These are phyloP conservation scores for Lycorma delicatula DNA, from an alignment of 1,140 invertebrate species.

Conservation along the genomic window DNA sequence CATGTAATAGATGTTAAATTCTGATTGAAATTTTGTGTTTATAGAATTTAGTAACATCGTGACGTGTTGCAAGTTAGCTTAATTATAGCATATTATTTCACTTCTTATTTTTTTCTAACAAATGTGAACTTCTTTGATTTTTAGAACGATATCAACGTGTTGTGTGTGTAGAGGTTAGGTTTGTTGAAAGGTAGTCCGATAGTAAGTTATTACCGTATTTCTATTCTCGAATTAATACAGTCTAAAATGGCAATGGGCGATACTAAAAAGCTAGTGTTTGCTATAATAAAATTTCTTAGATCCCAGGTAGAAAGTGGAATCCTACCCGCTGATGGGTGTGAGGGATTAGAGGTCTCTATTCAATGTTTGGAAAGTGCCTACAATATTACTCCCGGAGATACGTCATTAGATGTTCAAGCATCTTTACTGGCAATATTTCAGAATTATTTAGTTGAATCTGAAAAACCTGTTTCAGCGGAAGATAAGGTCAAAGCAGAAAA, in stretches of 20 bases:
- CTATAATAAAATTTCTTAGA: slow-evolving; percentile 20
- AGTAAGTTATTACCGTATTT: too few species aligned
- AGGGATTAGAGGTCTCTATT: slow-evolving; percentile 74
- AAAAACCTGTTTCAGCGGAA: slow-evolving; percentile 38
- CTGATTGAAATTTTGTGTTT: too few species aligned
- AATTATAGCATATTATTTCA: too few species aligned
- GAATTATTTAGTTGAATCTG: slow-evolving; percentile 1
- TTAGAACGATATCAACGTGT: too few species aligned
- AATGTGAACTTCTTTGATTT: too few species aligned
- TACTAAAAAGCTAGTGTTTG: slow-evolving; percentile 18
- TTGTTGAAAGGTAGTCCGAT: too few species aligned
- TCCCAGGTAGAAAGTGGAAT: slow-evolving; percentile 14
- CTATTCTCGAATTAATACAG: too few species aligned
- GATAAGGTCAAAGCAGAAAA: slow-evolving; percentile 52
- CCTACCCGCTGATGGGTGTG: slow-evolving; percentile 49
- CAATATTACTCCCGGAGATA: slow-evolving; percentile 46
- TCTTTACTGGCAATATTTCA: slow-evolving; percentile 35
- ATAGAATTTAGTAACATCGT: too few species aligned
- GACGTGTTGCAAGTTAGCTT: too few species aligned
- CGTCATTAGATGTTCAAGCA: slow-evolving; percentile 24
- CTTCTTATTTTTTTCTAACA: too few species aligned
- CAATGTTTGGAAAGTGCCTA: slow-evolving; percentile 82
- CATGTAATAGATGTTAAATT: too few species aligned
- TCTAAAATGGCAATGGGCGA: slow-evolving; percentile 14
- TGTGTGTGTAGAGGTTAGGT: too few species aligned